Percentiles rank a stretch among this genome's conserved stretches.
These are phyloP conservation scores for Antechinus stuartii DNA, from an alignment of 2,113 vertebrate species.

Conservation along the genomic window DNA sequence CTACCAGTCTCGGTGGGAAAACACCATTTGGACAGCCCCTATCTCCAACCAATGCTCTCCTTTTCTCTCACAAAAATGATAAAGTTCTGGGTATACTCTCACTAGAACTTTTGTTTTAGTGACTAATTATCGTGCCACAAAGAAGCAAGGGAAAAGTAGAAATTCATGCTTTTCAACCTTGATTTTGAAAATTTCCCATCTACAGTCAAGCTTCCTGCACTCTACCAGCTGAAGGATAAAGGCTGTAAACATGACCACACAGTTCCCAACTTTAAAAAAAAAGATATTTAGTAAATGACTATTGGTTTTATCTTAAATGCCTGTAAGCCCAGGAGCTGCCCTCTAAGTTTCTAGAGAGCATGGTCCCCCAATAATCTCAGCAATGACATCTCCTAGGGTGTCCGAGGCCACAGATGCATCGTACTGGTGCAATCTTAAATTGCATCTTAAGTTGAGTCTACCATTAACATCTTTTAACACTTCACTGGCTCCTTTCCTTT, in stretches of 20 bases:
- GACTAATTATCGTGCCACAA: background rate
- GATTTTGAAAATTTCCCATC: background rate
- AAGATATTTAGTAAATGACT: background rate
- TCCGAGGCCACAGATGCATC: background rate
- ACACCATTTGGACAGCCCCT: background rate
- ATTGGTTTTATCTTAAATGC: conserved; percentile 25
- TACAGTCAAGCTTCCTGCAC: background rate
- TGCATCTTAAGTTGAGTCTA: background rate
- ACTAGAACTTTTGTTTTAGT: background rate
- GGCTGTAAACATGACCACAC: background rate
- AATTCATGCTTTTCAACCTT: conserved; percentile 1
- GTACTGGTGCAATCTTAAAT: background rate
- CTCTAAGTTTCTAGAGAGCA: background rate
- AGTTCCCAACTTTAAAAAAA: conserved; percentile 20
- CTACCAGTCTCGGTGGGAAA: conserved; percentile 11
- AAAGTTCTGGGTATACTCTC: background rate
- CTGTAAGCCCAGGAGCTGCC: background rate
- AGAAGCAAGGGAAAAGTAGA: background rate
- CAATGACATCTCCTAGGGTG: background rate
- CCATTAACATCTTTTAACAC: background rate
- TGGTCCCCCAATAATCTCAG: background rate
- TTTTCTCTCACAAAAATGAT: background rate
- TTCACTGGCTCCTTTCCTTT: background rate
- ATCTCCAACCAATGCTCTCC: background rate
- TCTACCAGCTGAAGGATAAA: background rate